These are phyloP conservation scores for Anastrepha obliqua DNA, from an alignment of 1,140 invertebrate species.

Conservation along the genomic window DNA sequence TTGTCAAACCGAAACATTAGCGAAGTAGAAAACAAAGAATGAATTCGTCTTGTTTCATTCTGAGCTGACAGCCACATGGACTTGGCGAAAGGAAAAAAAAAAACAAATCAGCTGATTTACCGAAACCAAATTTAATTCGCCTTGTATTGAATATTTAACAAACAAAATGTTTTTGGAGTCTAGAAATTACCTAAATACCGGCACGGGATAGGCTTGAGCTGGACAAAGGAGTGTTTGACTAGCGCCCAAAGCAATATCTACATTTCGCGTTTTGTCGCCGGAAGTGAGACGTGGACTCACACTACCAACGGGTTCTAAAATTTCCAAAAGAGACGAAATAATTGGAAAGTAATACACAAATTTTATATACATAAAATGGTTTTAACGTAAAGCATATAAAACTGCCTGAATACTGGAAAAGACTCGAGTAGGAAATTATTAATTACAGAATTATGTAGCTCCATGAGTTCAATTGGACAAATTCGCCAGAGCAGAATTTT, in stretches of 20 bases:
- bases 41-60: no score
- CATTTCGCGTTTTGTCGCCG: conserved; percentile 71
- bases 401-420: conserved; percentile 67
- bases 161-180: conserved; percentile 61
- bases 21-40: no score
- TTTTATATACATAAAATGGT: background rate
- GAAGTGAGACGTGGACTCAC: conserved; percentile 79
- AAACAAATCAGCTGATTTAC: no score
- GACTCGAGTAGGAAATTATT: no score
- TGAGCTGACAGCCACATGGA: no score
- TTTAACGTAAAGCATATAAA: background rate
- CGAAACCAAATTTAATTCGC: background rate
- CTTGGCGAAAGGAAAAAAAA: no score
- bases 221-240: conserved; percentile 78
- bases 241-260: conserved; percentile 61
- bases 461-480: background rate
- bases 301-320: conserved; percentile 80
- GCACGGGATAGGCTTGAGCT: conserved; percentile 81
- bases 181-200: conserved; percentile 79
- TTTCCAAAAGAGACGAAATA: background rate
- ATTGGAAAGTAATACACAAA: background rate
- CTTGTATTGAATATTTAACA: background rate
- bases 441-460: no score
- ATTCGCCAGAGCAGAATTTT: background rate
- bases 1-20: no score